A percentile compares a stretch with the other conserved stretches of the same genome.
Conservation (phyloP, 2,888 invertebrate genomes). For the Acronicta psi region DNA sequence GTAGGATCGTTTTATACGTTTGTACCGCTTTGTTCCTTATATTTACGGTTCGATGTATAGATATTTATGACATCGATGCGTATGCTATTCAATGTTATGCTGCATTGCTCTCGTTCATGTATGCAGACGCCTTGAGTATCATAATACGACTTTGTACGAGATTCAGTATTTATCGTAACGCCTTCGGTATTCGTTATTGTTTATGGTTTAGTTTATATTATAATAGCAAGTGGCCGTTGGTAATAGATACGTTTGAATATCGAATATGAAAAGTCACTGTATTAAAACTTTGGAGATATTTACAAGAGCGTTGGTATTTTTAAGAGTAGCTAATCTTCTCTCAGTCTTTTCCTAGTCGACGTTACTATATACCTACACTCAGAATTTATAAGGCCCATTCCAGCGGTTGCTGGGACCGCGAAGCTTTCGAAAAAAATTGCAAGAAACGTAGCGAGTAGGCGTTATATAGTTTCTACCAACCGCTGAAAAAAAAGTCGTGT, state of each 20-base stretch:
- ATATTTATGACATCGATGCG: slow-evolving; percentile 85
- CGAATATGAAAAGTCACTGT: slow-evolving; percentile 28
- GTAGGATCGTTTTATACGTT: slow-evolving; percentile 85
- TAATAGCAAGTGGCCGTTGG: slow-evolving; percentile 45
- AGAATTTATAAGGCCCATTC: too few species aligned
- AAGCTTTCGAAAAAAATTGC: too few species aligned
- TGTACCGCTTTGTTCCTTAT: slow-evolving; percentile 87
- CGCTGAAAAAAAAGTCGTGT: too few species aligned
- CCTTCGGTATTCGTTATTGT: slow-evolving; percentile 44
- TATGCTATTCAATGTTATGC: slow-evolving; percentile 68
- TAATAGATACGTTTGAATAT: slow-evolving; percentile 47
- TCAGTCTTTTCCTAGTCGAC: too few species aligned
- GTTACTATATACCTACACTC: too few species aligned
- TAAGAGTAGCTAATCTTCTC: too few species aligned
- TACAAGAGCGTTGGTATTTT: not conserved
- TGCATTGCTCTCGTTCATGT: slow-evolving; percentile 71
- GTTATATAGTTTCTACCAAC: too few species aligned
- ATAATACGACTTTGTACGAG: slow-evolving; percentile 53
- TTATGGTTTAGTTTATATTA: slow-evolving; percentile 47
- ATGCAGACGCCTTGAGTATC: slow-evolving; percentile 82
- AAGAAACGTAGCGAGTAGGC: too few species aligned
- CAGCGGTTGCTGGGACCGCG: too few species aligned
- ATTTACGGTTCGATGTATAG: slow-evolving; percentile 81
- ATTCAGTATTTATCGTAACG: slow-evolving; percentile 49
- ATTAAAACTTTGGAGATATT: not conserved